Evolutionary conservation across 2,888 invertebrate genomes (phyloP), one percentile per base, ranked within the genome.

Genomic region (Theretra japonica): DNA sequence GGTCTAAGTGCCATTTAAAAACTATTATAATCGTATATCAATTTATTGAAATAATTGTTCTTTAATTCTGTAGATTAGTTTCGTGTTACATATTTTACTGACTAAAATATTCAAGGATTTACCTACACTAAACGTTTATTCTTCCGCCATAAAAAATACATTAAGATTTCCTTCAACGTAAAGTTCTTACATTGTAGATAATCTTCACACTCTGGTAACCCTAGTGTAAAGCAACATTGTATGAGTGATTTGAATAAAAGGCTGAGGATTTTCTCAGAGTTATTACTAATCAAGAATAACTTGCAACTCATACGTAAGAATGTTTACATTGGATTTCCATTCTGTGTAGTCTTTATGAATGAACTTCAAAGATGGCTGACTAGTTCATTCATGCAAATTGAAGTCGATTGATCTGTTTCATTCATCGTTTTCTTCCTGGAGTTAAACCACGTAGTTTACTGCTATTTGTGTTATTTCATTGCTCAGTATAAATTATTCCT

Each of bases 201-300:
- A 48, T 56, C 56, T 69, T 56, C 30, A 30, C 30, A 15, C 25
- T 28, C 68, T 69, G 30, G 56, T 21, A 53, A 69, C 68, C 56
- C 68, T 11, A n/a, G 11, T 23, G 8, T 60, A 41, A 17, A 21
- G 53, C 70, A 53, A 62, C 50, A 70, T 70, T 70, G 41, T 70
- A 60, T 50, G 19, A 56, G 33, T 23, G 30, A 21, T 56, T 70
- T 62, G 8, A 70, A 30, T 33, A 65, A 41, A 70, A 65, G 8
- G n/a, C 21, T 19, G n/a, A 53, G 33, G 65, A 65, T 65, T 65
- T 65, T 23, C 23, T 11, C 56, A 25, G 28, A 19, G 15, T 15
- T 19, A n/a, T 23, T 28, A 17, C 15, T 48, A 65, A 41, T 65
- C 33, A 41, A 62, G 6, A 53, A 53, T 53, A 53, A n/a, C 50